Evolutionary conservation across 2,888 invertebrate species (phyloP), one percentile per base, ranked within the genome.

Genomic region (Drosophila barbarae): DNA sequence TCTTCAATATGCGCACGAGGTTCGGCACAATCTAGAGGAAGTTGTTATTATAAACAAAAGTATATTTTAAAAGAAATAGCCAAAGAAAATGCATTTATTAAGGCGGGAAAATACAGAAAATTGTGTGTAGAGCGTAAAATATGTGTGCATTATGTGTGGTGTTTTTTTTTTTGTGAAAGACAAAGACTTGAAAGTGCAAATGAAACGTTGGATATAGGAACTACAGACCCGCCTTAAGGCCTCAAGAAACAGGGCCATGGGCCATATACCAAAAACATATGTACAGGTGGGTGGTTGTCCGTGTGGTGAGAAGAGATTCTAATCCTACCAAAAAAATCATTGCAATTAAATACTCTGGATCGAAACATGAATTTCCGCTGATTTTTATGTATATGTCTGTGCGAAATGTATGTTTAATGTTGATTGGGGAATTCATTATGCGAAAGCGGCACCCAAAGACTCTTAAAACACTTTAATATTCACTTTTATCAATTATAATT

Each of bases 1-100:
- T 99, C 91, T 99, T 99, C 90, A 99, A 91, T 89, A 99, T 98
- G 87, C 99, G 93, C 85, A 99, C 99, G 90, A 99, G 91, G 90
- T 98, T 99, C 65, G 99, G 98, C 81, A 99, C 99, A 90, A 99
- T 95, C 98, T 99, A 32, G 0, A 15, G n/a, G 15, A 53, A 51
- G 38, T 56, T 30, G 42, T 38, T 38, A 15, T 34, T 26, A 2
- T 2, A 38, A 4, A 38, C 10, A 38, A 18, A 35, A 23, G 1
- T 2, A 12, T 7, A 7, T 6, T 53, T 30, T 9, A 3, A n/a
- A 13, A 15, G n/a, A 21, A 0, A 13, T n/a, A 21, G 2, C 8
- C 36, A 18, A 30, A 9, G 3, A 0, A 8, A 8, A 7, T 8
- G 0, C 2, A 21, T 10, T n/a, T 5, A 12, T 30, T 15, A 6